Evolutionary conservation across 2,113 vertebrate species (phyloP), one percentile per base, ranked within the genome.

Genomic region (Cyanoramphus novaezelandiae): DNA sequence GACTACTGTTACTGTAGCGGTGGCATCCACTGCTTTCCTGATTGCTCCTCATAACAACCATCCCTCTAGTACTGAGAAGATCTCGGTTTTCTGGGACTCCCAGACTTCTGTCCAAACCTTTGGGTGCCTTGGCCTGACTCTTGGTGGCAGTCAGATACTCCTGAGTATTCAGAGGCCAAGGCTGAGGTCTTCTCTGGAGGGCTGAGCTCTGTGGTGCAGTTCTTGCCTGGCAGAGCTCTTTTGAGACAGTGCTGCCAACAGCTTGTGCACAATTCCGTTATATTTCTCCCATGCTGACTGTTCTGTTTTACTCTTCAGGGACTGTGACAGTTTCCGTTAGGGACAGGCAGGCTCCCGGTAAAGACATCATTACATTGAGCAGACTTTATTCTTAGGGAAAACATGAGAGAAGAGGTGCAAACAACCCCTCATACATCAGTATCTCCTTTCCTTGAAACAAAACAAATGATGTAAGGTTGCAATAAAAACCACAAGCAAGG

Each of bases 401-500:
- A 83, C 19, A 64, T 5, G 53, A 82, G 35, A 39, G 57, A 82
- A 86, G 27, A 81, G 13, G 12, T 75, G 35, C 18, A 41, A 75
- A 71, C 35, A 7, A 1, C 27, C 11, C 9, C 17, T 83, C 35
- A 33, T 93, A 59, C 41, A 71, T 94, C 78, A 91, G 2, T 35
- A 91, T 70, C 85, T 85, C 70, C 46, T 93, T 82, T 82, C 31
- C 78, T 82, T 95, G 86, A 91, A 87, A 63, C 14, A 95, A 88
- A 90, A 63, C 50, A 74, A 85, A 77, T 1, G 35, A n/a, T 82
- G 29, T 70, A 75, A 95, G 13, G 44, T 77, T 90, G 47, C 69
- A 86, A 70, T 96, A 95, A 95, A 94, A 83, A 20, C 13, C 39
- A 55, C 60, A 77, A 90, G 80, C 72, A 95, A 92, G 60, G 8